Conservation (phyloP, 2,797 vertebrate genomes). For the Salarias fasciatus region DNA sequence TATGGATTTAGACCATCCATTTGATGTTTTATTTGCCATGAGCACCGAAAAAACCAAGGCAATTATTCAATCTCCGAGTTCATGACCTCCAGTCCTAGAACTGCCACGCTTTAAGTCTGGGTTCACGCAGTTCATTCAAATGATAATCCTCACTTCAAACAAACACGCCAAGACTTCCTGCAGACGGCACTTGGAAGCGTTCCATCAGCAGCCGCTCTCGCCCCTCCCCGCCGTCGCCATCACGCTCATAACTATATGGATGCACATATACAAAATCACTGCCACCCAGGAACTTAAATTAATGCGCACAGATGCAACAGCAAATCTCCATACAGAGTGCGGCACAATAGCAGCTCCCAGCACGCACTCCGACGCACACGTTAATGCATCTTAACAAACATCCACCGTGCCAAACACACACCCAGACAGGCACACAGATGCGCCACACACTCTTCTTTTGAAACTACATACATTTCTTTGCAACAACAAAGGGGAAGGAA, state of each 20-base stretch:
- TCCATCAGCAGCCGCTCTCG: constrained; percentile 30
- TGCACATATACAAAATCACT: constrained; percentile 15
- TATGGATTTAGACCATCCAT: constrained; percentile 38
- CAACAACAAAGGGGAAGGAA: constrained; percentile 32
- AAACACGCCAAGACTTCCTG: constrained; percentile 42
- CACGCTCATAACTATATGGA: constrained; percentile 22
- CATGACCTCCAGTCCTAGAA: constrained; percentile 53
- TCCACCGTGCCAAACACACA: constrained; percentile 3
- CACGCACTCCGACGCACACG: constrained; percentile 4
- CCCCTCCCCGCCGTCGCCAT: constrained; percentile 1
- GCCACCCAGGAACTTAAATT: constrained; percentile 18
- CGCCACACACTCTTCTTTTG: constrained; percentile 21
- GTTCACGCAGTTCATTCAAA: constrained; percentile 61
- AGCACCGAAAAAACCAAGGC: constrained; percentile 34
- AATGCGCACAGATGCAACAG: constrained; percentile 16
- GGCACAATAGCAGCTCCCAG: constrained; percentile 12
- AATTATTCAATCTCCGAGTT: constrained; percentile 61
- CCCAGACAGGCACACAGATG: constrained; percentile 14
- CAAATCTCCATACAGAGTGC: constrained; percentile 24
- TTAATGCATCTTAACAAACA: constrained; percentile 30
- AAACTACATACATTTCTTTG: constrained; percentile 40
- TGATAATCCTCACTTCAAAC: constrained; percentile 63
- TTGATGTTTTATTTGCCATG: constrained; percentile 40
- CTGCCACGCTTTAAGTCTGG: constrained; percentile 33
- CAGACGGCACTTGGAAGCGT: constrained; percentile 41